Evolutionary conservation across 92 coral and sea anemone genomes (phyloP).

Genomic region (Parazoanthus atlanticus): DNA sequence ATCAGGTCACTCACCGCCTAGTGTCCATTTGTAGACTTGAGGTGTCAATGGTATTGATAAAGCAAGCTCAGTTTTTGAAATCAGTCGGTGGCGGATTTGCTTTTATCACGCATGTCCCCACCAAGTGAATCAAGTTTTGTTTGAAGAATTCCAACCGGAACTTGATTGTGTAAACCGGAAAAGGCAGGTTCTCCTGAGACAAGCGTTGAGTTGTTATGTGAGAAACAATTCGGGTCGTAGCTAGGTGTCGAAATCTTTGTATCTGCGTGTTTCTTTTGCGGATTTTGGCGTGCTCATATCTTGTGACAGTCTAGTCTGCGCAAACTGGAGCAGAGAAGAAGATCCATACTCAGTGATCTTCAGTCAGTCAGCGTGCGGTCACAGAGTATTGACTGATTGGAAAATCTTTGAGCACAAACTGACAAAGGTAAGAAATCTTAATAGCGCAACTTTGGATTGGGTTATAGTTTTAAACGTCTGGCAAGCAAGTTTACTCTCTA

Average conservation of each 20-base stretch:
- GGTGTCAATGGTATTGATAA: neutral
- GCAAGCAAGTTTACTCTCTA: neutral
- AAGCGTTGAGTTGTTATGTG: conserved; percentile 23
- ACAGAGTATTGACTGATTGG: no score
- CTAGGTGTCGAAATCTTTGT: conserved; percentile 10
- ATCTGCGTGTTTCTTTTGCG: conserved; percentile 4
- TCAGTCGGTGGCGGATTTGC: neutral
- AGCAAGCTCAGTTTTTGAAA: neutral
- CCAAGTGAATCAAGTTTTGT: neutral
- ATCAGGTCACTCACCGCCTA: conserved; percentile 8
- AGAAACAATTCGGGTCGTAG: neutral
- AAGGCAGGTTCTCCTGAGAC: conserved; percentile 1
- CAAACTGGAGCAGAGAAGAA: neutral
- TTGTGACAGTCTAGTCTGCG: neutral
- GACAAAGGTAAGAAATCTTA: no score
- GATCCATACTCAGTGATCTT: neutral
- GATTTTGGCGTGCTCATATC: neutral
- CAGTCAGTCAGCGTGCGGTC: neutral
- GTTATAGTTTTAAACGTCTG: neutral
- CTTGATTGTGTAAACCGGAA: conserved; percentile 23
- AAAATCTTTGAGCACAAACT: no score
- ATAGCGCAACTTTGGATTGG: neutral
- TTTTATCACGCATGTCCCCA: neutral
- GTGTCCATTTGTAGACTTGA: neutral
- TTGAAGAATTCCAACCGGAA: neutral